These are phyloP conservation scores for Drosophila subquinaria DNA, from an alignment of 2,888 invertebrate species.

Conservation along the genomic window DNA sequence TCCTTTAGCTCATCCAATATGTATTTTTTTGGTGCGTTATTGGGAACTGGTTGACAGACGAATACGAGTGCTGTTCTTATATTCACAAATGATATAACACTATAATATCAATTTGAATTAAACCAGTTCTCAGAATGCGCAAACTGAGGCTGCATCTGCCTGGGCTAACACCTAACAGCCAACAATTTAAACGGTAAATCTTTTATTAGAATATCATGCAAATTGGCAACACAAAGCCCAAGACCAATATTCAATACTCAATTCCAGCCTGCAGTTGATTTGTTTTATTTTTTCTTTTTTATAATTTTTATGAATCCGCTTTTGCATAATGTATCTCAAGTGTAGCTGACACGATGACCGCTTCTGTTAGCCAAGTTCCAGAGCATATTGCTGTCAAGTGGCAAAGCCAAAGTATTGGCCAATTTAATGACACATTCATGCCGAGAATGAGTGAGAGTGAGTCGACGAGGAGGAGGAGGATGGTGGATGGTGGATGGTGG, in stretches of 20 bases:
- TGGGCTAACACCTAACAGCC: conserved; percentile 54
- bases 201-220: conserved; percentile 77
- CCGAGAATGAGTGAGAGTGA: conserved; percentile 7
- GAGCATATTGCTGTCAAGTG: conserved; percentile 48
- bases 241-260: background rate
- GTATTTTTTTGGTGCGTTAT: conserved; percentile 17
- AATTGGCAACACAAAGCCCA: conserved; percentile 46
- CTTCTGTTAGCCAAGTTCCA: conserved; percentile 42
- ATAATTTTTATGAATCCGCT: conserved; percentile 57
- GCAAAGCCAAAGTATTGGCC: conserved; percentile 59
- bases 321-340: conserved; percentile 34
- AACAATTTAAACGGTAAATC: conserved; percentile 64
- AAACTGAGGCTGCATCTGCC: conserved; percentile 54
- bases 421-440: conserved; percentile 36
- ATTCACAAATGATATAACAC: conserved; percentile 65
- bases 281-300: background rate
- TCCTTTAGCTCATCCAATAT: background rate
- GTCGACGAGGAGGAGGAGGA: background rate
- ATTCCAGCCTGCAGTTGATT: conserved; percentile 41
- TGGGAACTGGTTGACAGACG: conserved; percentile 44
- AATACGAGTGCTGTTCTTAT: conserved; percentile 22
- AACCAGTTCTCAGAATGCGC: conserved; percentile 63
- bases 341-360: conserved; percentile 33
- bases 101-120: conserved; percentile 57
- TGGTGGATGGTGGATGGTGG: too few species aligned